phyloP scores from a whole-genome alignment of 2,888 invertebrate genomes.

The Disparrhopalites patrizii region DNA sequence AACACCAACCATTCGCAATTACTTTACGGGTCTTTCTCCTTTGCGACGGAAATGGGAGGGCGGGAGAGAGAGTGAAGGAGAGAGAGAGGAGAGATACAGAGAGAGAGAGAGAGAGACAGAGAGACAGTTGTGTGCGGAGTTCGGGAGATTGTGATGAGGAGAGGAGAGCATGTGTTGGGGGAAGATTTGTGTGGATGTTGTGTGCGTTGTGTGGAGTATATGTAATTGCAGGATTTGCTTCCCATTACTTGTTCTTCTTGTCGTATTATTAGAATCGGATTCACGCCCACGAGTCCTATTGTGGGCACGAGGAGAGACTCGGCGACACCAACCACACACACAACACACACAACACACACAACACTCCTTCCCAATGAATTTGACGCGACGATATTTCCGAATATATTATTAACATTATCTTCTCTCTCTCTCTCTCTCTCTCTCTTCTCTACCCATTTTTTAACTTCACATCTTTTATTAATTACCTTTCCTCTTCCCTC shows the following conservation, averaged over 20 bases:
- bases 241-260: background rate
- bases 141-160: background rate
- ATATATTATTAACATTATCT: background rate
- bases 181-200: background rate
- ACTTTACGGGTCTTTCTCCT: too few species aligned
- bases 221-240: background rate
- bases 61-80: background rate
- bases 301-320: background rate
- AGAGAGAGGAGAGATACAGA: background rate
- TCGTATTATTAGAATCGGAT: conserved; percentile 18
- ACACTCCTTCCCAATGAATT: background rate
- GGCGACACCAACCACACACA: too few species aligned
- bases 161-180: background rate
- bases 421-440: background rate
- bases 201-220: background rate
- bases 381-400: conserved; percentile 2
- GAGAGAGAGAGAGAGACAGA: background rate
- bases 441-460: background rate
- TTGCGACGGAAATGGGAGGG: background rate
- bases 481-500: too few species aligned
- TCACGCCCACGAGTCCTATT: conserved; percentile 16
- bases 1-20: too few species aligned
- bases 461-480: too few species aligned
- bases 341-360: too few species aligned
- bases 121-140: background rate